Evolutionary conservation across 2,888 invertebrate species (phyloP).

Genomic region (Agriopis marginaria): DNA sequence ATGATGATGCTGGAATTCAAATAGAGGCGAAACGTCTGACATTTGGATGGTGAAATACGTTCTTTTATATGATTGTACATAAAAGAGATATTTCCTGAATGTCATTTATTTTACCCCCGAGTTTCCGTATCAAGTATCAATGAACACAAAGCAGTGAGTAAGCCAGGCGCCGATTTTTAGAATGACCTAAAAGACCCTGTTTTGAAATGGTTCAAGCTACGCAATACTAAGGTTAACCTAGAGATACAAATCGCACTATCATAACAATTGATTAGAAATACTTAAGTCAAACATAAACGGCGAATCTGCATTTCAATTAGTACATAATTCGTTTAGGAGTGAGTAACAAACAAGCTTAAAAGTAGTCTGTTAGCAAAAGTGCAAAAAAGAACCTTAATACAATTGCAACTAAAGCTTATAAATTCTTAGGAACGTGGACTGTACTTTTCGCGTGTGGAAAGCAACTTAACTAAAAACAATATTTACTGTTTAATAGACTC

Average conservation of each 20-base stretch:
- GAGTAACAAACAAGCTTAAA: constrained; percentile 26
- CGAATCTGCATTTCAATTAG: constrained; percentile 28
- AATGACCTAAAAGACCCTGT: constrained; percentile 79
- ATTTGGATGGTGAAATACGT: constrained; percentile 63
- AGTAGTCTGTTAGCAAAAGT: constrained; percentile 29
- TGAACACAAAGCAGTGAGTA: constrained; percentile 62
- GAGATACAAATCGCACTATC: constrained; percentile 54
- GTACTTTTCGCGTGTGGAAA: constrained; percentile 37
- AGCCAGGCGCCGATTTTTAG: constrained; percentile 70
- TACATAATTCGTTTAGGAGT: constrained; percentile 15
- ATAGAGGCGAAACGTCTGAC: constrained; percentile 54
- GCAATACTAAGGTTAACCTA: constrained; percentile 58
- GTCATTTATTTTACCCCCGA: constrained; percentile 54
- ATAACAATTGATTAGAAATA: constrained; percentile 46
- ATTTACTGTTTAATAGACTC: constrained; percentile 32
- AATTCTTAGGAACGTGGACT: constrained; percentile 37
- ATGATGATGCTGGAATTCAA: constrained; percentile 71
- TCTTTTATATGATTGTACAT: constrained; percentile 67
- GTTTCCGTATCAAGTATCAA: constrained; percentile 51
- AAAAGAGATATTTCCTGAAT: constrained; percentile 70
- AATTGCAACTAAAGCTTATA: constrained; percentile 27
- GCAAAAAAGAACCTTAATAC: constrained; percentile 12
- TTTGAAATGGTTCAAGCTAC: constrained; percentile 56
- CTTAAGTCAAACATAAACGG: constrained; percentile 39
- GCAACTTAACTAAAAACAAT: constrained; percentile 34